A percentile compares a stretch with the other conserved stretches of the same genome.
Conservation (phyloP, 1,140 invertebrate genomes). For the Microplitis mediator region DNA sequence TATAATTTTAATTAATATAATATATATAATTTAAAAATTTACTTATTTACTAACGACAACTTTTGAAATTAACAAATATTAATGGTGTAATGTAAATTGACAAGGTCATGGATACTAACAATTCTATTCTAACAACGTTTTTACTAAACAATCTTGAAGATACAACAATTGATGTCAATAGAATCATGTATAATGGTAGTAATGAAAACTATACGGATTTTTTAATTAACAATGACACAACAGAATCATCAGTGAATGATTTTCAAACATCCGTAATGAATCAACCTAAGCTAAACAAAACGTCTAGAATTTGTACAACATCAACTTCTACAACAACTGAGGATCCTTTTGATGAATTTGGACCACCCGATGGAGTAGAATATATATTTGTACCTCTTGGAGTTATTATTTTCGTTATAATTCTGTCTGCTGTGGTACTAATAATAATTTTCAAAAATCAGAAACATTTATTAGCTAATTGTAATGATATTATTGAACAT, state of each 20-base stretch:
- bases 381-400: constrained; percentile 61
- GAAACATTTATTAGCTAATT: neutral
- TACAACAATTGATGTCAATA: constrained; percentile 27
- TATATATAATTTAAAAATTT: no score
- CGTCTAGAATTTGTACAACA: constrained; percentile 26
- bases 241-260: constrained; percentile 4
- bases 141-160: constrained; percentile 8
- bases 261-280: constrained; percentile 15
- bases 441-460: constrained; percentile 11
- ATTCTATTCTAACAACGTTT: constrained; percentile 13
- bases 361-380: constrained; percentile 57
- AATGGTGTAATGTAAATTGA: neutral
- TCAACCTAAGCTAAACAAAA: constrained; percentile 7
- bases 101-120: constrained; percentile 23
- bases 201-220: constrained; percentile 13
- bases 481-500: neutral
- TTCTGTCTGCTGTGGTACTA: constrained; percentile 60
- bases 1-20: no score
- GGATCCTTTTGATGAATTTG: constrained; percentile 56
- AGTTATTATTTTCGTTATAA: constrained; percentile 59
- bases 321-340: constrained; percentile 51
- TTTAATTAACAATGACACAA: constrained; percentile 19
- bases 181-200: constrained; percentile 21
- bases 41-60: no score
- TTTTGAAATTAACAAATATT: neutral